A percentile compares a stretch with the other conserved stretches of the same genome.
Conservation (phyloP, 1,140 invertebrate species). For the Fragariocoptes setiger region DNA sequence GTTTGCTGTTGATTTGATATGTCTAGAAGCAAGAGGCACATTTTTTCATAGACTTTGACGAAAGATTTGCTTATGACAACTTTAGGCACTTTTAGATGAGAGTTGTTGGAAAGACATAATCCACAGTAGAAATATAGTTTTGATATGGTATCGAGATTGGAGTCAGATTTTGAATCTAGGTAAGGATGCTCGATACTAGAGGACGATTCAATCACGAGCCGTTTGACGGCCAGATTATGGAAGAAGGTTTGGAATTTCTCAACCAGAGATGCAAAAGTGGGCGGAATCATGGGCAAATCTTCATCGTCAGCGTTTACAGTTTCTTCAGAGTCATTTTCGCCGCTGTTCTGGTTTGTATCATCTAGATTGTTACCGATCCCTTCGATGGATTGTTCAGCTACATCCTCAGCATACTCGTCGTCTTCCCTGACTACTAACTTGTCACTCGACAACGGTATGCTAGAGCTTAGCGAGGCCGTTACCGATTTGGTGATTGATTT, state of each 20-base stretch:
- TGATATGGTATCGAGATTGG: no score
- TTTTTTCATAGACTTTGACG: no score
- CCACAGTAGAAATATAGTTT: no score
- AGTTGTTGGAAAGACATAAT: no score
- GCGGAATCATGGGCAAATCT: no score
- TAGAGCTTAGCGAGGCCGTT: neutral
- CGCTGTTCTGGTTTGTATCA: neutral
- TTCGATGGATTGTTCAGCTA: neutral
- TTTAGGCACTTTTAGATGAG: no score
- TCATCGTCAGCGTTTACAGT: constrained; percentile 1
- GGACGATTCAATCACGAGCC: neutral
- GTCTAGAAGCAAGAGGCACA: no score
- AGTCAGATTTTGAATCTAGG: no score
- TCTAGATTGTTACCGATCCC: neutral
- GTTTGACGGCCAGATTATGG: constrained; percentile 21
- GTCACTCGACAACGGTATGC: no score
- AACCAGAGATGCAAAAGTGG: constrained; percentile 13
- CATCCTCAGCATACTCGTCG: neutral
- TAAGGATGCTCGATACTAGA: neutral
- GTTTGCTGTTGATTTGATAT: no score
- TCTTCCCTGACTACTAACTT: neutral
- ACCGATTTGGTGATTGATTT: neutral
- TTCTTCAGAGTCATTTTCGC: constrained; percentile 4
- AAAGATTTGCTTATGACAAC: no score
- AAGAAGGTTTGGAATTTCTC: constrained; percentile 33